Conservation (phyloP, 2,888 invertebrate species). For the Coronaproctus castanopsis region DNA sequence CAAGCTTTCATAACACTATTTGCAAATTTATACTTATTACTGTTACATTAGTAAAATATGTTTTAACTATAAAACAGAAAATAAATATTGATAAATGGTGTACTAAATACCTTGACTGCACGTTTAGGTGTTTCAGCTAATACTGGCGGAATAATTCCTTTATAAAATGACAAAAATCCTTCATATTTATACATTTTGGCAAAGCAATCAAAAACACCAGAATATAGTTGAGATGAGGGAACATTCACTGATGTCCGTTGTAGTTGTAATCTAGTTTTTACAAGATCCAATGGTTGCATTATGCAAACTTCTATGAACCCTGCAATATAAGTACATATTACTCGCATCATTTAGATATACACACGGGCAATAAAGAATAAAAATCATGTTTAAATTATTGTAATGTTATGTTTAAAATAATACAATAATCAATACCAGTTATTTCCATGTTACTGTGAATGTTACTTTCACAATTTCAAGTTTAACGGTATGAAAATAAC, state of each 20-base stretch:
- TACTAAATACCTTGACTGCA: conserved; percentile 71
- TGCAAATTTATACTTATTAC: not conserved
- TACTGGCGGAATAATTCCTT: conserved; percentile 82
- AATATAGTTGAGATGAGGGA: conserved; percentile 30
- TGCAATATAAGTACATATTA: conserved; percentile 23
- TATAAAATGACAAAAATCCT: conserved; percentile 70
- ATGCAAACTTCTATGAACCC: conserved; percentile 84
- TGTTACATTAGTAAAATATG: no score
- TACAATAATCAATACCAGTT: no score
- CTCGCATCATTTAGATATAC: no score
- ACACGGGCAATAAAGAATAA: no score
- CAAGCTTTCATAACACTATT: not conserved
- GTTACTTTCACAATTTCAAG: no score
- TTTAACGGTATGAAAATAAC: no score
- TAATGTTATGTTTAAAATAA: no score
- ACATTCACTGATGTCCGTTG: conserved; percentile 35
- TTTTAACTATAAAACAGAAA: no score
- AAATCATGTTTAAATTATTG: no score
- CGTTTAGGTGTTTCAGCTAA: conserved; percentile 86
- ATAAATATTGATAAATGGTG: no score
- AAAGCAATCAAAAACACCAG: conserved; percentile 69
- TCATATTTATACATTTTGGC: conserved; percentile 70
- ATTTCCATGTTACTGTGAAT: no score
- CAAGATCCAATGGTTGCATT: conserved; percentile 87
- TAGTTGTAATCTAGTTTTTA: conserved; percentile 74